phyloP scores from a whole-genome alignment of 2,113 vertebrate genomes.

The Paramisgurnus dabryanus region DNA sequence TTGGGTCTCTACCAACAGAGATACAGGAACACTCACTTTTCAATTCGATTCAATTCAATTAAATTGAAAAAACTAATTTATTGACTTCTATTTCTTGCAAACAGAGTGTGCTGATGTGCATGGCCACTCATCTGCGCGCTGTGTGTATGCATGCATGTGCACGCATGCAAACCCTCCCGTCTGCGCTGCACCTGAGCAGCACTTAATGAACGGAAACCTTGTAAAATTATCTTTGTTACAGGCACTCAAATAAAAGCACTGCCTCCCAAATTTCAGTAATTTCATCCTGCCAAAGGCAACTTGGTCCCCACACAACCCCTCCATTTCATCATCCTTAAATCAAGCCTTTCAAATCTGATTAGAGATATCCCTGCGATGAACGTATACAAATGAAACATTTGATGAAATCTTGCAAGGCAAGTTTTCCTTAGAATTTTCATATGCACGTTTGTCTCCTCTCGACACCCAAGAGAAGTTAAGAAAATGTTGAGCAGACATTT shows the following conservation, averaged over 20 bases:
- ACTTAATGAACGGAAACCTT: constrained; percentile 65
- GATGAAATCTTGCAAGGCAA: constrained; percentile 54
- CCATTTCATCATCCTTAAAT: constrained; percentile 66
- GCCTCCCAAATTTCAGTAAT: constrained; percentile 44
- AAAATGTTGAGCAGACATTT: constrained; percentile 54
- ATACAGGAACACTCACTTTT: not conserved
- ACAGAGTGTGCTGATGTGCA: not conserved
- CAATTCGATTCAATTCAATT: not conserved
- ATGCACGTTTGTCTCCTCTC: constrained; percentile 45
- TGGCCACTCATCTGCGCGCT: constrained; percentile 9
- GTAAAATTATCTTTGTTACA: constrained; percentile 66
- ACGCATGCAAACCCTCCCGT: constrained; percentile 8
- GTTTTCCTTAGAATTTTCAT: constrained; percentile 52
- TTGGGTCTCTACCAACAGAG: no score
- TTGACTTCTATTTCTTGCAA: not conserved
- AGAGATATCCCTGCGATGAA: constrained; percentile 53
- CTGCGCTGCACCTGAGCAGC: constrained; percentile 59
- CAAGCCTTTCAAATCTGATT: constrained; percentile 63
- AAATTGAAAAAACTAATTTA: not conserved
- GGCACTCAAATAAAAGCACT: constrained; percentile 59
- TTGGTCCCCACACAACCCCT: constrained; percentile 1
- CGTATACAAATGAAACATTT: constrained; percentile 52
- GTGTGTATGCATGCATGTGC: not conserved
- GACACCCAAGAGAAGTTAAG: constrained; percentile 59
- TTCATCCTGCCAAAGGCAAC: constrained; percentile 49